Evolutionary conservation across 2,888 invertebrate genomes (phyloP), one percentile per base, ranked within the genome.

Genomic region (Polia nebulosa): DNA sequence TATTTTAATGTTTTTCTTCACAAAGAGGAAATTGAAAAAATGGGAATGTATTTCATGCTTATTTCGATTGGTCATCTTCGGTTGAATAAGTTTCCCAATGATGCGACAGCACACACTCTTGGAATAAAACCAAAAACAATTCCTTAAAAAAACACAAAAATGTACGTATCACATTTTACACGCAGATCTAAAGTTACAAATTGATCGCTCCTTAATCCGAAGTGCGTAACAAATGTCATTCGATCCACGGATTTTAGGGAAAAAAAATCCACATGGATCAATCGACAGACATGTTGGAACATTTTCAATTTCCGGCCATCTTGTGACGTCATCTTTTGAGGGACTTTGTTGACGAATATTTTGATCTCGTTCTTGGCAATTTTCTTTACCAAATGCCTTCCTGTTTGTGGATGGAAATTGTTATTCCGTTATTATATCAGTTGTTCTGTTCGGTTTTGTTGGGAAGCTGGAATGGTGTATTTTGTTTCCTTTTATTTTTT

Each of bases 301-400:
- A 71, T 84, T 82, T 82, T 84, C 76, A 84, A 82, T 84, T 67
- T 84, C 84, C 81, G 72, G 61, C 49, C 60, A 82, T 63, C 47
- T 59, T 20, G 59, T 71, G 65, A 66, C 66, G 68, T 66, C 82
- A 77, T 56, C 34, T 56, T 27, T 27, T 36, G 51, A 49, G 25
- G 74, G 44, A 58, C 45, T 27, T 41, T 68, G 51, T 65, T 72
- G 72, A 63, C 57, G 66, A 72, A 65, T 81, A 69, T 81, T 81
- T 83, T 64, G 71, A 74, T 67, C 55, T 65, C 61, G 25, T 64
- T 71, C 55, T 64, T 62, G 41, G 32, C 58, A 68, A 77, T 72
- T 74, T 69, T 83, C 81, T 71, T 69, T 69, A 69, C 57, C 52
- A 68, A 77, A 81, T 77, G 55, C 36, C 61, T 77, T 81, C 74